Base-by-base conservation (phyloP, 2,797 vertebrate genomes). In the Cossypha niveicapilla region DNA sequence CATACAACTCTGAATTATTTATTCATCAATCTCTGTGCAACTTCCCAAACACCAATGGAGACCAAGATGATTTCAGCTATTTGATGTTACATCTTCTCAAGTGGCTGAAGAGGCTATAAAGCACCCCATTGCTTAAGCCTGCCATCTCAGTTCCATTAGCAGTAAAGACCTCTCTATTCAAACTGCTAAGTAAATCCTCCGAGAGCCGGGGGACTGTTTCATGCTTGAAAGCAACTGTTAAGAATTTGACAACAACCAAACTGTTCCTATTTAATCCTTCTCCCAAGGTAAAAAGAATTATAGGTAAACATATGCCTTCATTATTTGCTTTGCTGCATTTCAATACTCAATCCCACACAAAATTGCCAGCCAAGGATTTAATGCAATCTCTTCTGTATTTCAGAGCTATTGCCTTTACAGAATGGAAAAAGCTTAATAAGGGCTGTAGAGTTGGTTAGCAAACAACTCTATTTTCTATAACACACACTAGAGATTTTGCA, bases 241-340 rank as follows among this genome's bases (percentile, higher is more conserved):
- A 98, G 98, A 98, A 98, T 98, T 97, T 98, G 98, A 98, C 98
- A 98, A 98, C 98, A 98, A 98, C 97, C 98, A 98, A 98, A 98
- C 98, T 97, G 98, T 97, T 98, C 97, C 98, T 97, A 98, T 98
- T 98, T 98, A 98, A 99, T 98, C 98, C 98, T 97, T 98, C 97
- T 98, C 98, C 98, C 98, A 98, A 98, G 98, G 98, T 98, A 98
- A 98, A 98, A 98, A 98, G 98, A 98, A 98, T 98, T 98, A 98
- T 98, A 98, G 98, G 98, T 98, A 98, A 98, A 98, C 98, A 98
- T 98, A 98, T 98, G 98, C 98, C 98, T 98, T 98, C 98, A 98
- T 98, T 98, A 98, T 98, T 98, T 98, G 98, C 98, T 98, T 98
- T 98, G 98, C 98, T 98, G 98, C 98, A 97, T 98, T 98, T 98